These are phyloP conservation scores for Sanderia malayensis DNA, from an alignment of 30 jellyfish, hydroid and myxozoan species.

Conservation along the genomic window DNA sequence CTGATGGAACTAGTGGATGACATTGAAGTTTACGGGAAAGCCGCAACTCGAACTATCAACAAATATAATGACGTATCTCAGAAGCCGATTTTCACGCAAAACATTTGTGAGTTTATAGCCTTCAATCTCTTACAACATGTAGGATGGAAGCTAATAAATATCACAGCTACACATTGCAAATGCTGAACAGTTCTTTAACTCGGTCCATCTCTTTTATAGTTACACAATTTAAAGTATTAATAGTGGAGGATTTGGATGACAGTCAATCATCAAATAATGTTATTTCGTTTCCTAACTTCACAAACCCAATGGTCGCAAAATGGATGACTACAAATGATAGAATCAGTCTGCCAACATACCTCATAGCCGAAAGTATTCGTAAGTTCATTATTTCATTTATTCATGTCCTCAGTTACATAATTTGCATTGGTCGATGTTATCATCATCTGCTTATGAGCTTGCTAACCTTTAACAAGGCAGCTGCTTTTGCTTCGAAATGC, in stretches of 20 bases:
- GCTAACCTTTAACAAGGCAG: too few relatives aligned
- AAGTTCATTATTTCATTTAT: not conserved
- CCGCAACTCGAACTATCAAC: slow-evolving; percentile 60
- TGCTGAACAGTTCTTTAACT: too few relatives aligned
- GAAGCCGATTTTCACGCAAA: slow-evolving; percentile 77
- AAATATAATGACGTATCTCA: slow-evolving; percentile 59
- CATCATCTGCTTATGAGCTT: too few relatives aligned
- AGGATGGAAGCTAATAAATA: too few relatives aligned
- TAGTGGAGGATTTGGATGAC: slow-evolving; percentile 67
- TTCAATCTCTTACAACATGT: too few relatives aligned
- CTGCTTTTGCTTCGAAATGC: too few relatives aligned
- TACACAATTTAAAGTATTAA: slow-evolving; percentile 54
- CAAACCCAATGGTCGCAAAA: slow-evolving; percentile 54
- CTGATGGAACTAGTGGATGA: slow-evolving; percentile 74
- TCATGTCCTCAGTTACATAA: too few relatives aligned
- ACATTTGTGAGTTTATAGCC: slow-evolving; percentile 71
- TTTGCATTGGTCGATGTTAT: too few relatives aligned
- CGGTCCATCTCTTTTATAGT: slow-evolving; percentile 49
- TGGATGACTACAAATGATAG: slow-evolving; percentile 68
- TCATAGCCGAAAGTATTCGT: slow-evolving; percentile 65
- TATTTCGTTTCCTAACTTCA: slow-evolving; percentile 69
- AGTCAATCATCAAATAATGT: slow-evolving; percentile 50
- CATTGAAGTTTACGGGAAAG: slow-evolving; percentile 73
- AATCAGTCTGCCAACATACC: slow-evolving; percentile 68
- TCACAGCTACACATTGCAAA: too few relatives aligned